Evolutionary conservation across 2,888 invertebrate genomes (phyloP).

Genomic region (Tipula lateralis): DNA sequence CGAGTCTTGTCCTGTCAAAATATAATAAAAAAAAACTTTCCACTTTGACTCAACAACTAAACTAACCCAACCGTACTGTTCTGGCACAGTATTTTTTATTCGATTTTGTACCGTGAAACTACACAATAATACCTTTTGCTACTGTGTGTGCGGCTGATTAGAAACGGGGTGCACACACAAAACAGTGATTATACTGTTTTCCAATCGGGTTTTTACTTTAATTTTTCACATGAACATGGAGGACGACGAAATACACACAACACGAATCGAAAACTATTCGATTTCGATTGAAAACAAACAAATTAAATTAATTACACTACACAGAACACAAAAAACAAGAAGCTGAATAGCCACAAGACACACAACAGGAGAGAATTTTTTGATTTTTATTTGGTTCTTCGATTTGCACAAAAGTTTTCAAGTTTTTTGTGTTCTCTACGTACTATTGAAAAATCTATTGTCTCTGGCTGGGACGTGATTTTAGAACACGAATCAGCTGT

Average conservation of each 20-base stretch:
- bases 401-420: neutral
- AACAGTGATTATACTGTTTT: neutral
- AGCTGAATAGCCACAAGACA: neutral
- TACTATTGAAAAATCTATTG: neutral
- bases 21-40: neutral
- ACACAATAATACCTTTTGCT: neutral
- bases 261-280: neutral
- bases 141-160: neutral
- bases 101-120: neutral
- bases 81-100: neutral
- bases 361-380: neutral
- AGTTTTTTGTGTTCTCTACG: neutral
- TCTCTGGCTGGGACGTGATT: neutral
- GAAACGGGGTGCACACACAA: neutral
- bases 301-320: neutral
- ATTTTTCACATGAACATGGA: neutral
- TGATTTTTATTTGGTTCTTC: neutral
- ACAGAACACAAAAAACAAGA: neutral
- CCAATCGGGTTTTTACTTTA: neutral
- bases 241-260: neutral
- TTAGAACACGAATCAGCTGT: neutral
- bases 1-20: slow-evolving; percentile 19
- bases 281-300: neutral
- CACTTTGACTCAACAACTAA: neutral
- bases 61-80: neutral